Conservation (phyloP, 2,888 invertebrate species). For the Seira sanloemensis region DNA sequence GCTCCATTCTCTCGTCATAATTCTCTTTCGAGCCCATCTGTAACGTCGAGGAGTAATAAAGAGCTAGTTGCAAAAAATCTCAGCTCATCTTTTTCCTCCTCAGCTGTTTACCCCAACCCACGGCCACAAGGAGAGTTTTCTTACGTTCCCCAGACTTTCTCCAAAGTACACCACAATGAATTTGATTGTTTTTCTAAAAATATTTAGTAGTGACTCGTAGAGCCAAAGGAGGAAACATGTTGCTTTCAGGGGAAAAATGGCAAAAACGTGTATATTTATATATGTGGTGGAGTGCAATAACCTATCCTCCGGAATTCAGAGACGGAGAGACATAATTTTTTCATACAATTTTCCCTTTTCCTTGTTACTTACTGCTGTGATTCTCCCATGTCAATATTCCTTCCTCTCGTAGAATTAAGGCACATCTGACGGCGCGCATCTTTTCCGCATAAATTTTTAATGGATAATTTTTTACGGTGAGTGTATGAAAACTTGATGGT, state of each 20-base stretch:
- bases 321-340: background rate
- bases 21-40: background rate
- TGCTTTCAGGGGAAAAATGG: background rate
- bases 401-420: background rate
- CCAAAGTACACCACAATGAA: background rate
- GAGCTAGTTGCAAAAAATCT: background rate
- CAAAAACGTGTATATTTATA: background rate
- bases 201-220: too few species aligned
- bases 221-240: background rate
- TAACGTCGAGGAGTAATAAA: slow-evolving; percentile 16
- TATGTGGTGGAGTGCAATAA: background rate
- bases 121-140: background rate
- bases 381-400: background rate
- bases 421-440: slow-evolving; percentile 39
- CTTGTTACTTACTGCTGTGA: background rate
- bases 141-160: background rate
- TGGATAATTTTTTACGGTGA: slow-evolving; percentile 47
- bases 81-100: background rate
- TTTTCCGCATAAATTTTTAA: slow-evolving; percentile 59
- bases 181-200: background rate
- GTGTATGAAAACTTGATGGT: background rate
- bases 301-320: background rate
- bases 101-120: background rate
- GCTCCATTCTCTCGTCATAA: slow-evolving; percentile 28
- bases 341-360: slow-evolving; percentile 22